Evolutionary conservation across 2,113 vertebrate species (phyloP).

Genomic region (Prinia subflava): DNA sequence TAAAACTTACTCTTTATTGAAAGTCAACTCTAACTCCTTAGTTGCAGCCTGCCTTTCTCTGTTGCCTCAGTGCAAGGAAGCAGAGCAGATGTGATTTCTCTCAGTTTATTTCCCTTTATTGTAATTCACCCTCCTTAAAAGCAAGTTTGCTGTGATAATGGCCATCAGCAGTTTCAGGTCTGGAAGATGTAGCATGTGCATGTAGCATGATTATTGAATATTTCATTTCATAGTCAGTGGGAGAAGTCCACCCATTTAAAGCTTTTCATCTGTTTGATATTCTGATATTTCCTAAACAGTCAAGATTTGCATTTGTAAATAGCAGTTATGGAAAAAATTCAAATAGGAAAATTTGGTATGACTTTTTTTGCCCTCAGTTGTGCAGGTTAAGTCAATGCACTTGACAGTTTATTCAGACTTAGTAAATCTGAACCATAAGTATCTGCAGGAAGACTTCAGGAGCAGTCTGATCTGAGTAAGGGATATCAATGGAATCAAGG

Average conservation of each 20-base stretch:
- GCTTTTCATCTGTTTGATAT: neutral
- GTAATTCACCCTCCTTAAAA: neutral
- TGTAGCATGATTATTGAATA: neutral
- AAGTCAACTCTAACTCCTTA: neutral
- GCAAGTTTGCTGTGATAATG: neutral
- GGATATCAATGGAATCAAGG: neutral
- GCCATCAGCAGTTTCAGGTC: neutral
- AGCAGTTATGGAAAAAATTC: neutral
- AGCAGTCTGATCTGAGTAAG: neutral
- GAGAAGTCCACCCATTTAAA: neutral
- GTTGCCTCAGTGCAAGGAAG: neutral
- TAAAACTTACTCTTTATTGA: neutral
- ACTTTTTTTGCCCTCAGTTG: neutral
- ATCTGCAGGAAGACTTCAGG: neutral
- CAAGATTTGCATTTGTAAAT: neutral
- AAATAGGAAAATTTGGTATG: constrained; percentile 1
- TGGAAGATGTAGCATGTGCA: accelerated
- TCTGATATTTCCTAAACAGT: neutral
- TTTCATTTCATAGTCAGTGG: neutral
- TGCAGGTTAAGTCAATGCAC: neutral
- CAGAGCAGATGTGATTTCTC: neutral
- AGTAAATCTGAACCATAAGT: neutral
- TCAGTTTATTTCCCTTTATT: neutral
- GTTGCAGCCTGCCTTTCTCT: neutral
- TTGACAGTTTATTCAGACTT: neutral